Evolutionary conservation across 2,888 invertebrate species (phyloP).

Genomic region (Apoderus coryli): DNA sequence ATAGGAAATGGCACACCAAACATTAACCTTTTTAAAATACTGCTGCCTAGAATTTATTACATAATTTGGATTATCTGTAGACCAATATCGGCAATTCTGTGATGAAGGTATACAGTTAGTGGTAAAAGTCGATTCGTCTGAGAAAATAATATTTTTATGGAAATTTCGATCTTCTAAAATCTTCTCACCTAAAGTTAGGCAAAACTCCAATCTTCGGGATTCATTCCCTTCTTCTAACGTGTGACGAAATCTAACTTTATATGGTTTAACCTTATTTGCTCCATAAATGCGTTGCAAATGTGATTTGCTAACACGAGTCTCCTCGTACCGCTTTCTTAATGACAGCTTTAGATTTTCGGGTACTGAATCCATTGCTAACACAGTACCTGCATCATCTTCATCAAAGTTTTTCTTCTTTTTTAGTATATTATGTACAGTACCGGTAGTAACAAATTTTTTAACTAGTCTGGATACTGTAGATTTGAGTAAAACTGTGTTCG

Average conservation of each 20-base stretch:
- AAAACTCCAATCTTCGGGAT: conserved; percentile 7
- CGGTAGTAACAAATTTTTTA: conserved; percentile 5
- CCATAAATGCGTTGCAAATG: conserved; percentile 9
- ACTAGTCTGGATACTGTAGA: not conserved
- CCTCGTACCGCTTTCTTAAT: not conserved
- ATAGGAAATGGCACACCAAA: not conserved
- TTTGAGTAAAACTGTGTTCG: not conserved
- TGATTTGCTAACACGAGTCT: conserved; percentile 8
- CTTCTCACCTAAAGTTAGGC: conserved; percentile 5
- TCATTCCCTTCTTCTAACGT: conserved; percentile 9
- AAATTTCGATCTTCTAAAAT: conserved; percentile 1
- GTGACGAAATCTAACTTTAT: conserved; percentile 8
- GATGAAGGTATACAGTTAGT: not conserved
- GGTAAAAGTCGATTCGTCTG: no score
- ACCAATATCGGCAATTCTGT: conserved; percentile 1
- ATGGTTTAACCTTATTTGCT: conserved; percentile 6
- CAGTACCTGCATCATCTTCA: conserved; percentile 6
- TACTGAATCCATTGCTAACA: conserved; percentile 8
- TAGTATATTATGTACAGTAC: conserved; percentile 6
- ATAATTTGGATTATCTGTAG: not conserved
- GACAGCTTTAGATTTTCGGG: conserved; percentile 8
- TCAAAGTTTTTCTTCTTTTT: conserved; percentile 7
- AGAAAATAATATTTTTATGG: no score
- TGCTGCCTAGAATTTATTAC: not conserved
- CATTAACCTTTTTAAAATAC: conserved; percentile 1